Evolutionary conservation across 2,888 invertebrate genomes (phyloP).

Genomic region (Drosophila affinis): DNA sequence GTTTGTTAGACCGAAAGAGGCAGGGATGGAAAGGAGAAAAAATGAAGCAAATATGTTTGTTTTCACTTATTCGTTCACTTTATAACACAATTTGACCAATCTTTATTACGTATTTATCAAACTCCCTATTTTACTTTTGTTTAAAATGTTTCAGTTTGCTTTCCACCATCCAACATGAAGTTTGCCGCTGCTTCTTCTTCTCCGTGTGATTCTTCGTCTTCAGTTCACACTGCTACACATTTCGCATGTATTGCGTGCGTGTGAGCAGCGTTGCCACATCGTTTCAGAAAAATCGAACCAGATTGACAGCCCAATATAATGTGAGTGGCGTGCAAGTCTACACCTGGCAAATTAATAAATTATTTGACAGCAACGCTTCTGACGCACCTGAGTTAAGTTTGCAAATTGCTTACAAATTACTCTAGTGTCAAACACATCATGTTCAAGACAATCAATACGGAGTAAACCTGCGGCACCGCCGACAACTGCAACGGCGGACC

Average conservation of each 20-base stretch:
- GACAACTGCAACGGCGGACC: constrained; percentile 29
- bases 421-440: constrained; percentile 1
- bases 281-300: constrained; percentile 43
- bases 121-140: constrained; percentile 28
- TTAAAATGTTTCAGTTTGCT: constrained; percentile 42
- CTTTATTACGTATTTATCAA: background rate
- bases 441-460: constrained; percentile 51
- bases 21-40: constrained; percentile 11
- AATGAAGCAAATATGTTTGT: constrained; percentile 10
- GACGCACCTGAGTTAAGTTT: constrained; percentile 15
- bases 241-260: constrained; percentile 62
- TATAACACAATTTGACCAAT: constrained; percentile 4
- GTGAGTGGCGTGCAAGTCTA: background rate
- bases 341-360: constrained; percentile 34
- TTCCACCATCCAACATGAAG: constrained; percentile 62
- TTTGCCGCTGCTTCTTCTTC: constrained; percentile 71
- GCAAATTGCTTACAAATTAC: constrained; percentile 3
- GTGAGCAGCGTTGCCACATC: constrained; percentile 62
- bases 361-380: constrained; percentile 8
- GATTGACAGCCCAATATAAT: constrained; percentile 17
- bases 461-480: constrained; percentile 24
- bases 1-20: constrained; percentile 36
- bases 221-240: constrained; percentile 55
- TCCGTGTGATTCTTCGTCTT: constrained; percentile 43
- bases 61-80: constrained; percentile 18